phyloP scores from a whole-genome alignment of 2,113 vertebrate species.

The Pelvicachromis taeniatus region DNA sequence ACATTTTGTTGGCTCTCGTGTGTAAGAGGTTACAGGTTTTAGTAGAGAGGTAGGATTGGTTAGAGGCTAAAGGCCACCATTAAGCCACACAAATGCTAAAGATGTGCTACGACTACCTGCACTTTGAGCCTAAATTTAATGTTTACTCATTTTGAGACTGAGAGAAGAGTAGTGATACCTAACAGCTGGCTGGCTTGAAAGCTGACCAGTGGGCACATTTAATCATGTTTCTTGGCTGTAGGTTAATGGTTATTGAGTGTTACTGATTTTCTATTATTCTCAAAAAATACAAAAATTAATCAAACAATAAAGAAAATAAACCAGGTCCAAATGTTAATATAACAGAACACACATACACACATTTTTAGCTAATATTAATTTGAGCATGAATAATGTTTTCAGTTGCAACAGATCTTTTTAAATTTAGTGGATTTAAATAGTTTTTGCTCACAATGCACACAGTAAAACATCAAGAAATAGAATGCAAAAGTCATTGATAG shows the following conservation, averaged over 20 bases:
- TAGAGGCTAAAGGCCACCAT: background rate
- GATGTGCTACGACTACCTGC: background rate
- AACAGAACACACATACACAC: background rate
- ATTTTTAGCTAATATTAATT: background rate
- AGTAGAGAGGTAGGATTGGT: background rate
- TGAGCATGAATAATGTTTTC: background rate
- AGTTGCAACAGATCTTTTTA: background rate
- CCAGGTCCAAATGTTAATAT: background rate
- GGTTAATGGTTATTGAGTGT: background rate
- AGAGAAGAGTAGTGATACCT: background rate
- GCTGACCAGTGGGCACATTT: background rate
- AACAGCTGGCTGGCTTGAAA: background rate
- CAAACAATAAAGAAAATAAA: background rate
- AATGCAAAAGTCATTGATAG: background rate
- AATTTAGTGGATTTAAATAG: background rate
- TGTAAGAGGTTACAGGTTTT: background rate
- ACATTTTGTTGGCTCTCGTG: background rate
- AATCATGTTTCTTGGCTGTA: background rate
- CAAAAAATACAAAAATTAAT: background rate
- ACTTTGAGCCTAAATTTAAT: background rate
- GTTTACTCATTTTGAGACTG: background rate
- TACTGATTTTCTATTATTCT: background rate
- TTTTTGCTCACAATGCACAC: background rate
- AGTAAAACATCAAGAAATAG: too few species aligned
- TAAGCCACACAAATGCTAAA: background rate